Evolutionary conservation across 2,888 invertebrate genomes (phyloP), one percentile per base, ranked within the genome.

Genomic region (Cephalotes varians): DNA sequence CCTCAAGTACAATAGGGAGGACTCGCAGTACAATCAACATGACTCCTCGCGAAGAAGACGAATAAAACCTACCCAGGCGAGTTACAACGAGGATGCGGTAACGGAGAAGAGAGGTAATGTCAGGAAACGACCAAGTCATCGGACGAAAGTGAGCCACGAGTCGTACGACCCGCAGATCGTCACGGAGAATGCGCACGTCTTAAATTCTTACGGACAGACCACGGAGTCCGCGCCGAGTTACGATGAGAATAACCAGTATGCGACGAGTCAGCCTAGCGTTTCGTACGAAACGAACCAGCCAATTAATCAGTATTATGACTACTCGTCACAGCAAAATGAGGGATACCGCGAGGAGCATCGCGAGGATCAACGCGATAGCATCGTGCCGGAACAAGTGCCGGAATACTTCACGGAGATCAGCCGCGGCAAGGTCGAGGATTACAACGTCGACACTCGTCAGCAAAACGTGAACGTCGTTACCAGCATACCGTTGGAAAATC

Each of bases 401-500:
- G 90, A 90, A 9, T 90, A 88, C 18, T 40, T 56, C 3, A 84
- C 90, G 0, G 90, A 88, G 18, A 31, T 74, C 1, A 76, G 58
- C 0, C 86, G 37, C 10, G 18, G 10, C 10, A 83, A 62, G 7
- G 31, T n/a, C 12, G 84, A 86, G 0, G 73, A 89, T 6, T 60
- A 67, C 28, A 85, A 87, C 62, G 84, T 87, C 10, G 44, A 73
- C 31, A 44, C 71, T 62, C 76, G 6, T 6, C 82, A 85, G 81
- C 85, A 88, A 76, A 74, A 76, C 40, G 12, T 83, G n/a, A 82
- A 85, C 62, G 9, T 71, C 72, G 67, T 85, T 21, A 87, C 90
- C 21, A 85, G 84, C 56, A 87, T 90, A 12, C 85, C 94, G 0
- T 64, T 93, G 40, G 93, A 94, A 34, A 91, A 93, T 18, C 86